These are phyloP conservation scores for Ptychochromis oligacanthus DNA, from an alignment of 2,113 vertebrate species.

Conservation along the genomic window DNA sequence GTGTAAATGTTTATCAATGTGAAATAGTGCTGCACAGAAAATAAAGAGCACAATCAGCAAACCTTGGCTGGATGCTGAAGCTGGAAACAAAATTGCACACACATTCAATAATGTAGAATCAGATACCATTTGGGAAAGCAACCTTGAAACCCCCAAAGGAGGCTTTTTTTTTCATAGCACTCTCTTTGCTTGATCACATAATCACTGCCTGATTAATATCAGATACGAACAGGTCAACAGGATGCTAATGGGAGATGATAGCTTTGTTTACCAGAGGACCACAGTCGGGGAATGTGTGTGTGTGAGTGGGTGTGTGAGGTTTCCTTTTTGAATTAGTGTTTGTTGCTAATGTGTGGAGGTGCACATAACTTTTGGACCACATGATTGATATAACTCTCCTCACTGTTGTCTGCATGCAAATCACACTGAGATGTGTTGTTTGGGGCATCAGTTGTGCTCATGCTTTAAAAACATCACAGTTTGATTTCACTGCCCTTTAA, in stretches of 20 bases:
- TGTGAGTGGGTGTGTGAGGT: background rate
- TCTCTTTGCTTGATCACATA: conserved; percentile 48
- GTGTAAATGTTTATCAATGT: background rate
- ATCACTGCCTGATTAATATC: conserved; percentile 61
- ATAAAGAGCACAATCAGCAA: background rate
- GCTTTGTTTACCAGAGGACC: conserved; percentile 47
- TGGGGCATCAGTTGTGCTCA: background rate
- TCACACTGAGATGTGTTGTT: background rate
- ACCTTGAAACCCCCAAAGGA: background rate
- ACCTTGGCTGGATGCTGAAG: background rate
- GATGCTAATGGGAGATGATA: conserved; percentile 60
- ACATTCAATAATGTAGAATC: background rate
- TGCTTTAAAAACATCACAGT: too few relatives aligned
- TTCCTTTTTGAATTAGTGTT: background rate
- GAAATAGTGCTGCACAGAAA: background rate
- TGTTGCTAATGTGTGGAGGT: background rate
- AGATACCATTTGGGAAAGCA: background rate
- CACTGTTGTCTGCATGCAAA: background rate
- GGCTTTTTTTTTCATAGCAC: background rate
- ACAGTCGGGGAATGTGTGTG: background rate
- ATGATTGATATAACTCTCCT: conserved; percentile 37
- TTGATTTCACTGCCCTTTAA: background rate
- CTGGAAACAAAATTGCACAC: background rate
- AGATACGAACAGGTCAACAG: conserved; percentile 59
- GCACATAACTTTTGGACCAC: background rate